Evolutionary conservation across 2,797 vertebrate genomes (phyloP).

Genomic region (Arctocebus calabarensis): DNA sequence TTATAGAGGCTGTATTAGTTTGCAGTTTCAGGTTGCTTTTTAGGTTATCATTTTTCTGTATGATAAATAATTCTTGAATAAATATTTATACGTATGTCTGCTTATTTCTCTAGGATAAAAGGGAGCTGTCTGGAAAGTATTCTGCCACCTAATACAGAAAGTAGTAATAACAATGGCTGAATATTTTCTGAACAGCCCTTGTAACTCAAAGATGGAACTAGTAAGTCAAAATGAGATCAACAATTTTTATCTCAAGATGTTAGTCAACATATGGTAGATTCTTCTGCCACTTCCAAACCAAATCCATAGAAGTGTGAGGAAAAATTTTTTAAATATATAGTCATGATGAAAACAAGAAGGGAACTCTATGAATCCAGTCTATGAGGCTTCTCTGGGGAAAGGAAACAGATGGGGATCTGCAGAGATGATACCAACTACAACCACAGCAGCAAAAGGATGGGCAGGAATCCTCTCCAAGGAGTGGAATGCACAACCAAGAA

Average conservation of each 20-base stretch:
- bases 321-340: background rate
- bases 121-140: no score
- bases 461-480: background rate
- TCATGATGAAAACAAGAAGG: conserved; percentile 43
- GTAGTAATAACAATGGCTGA: no score
- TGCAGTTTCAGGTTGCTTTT: background rate
- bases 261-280: conserved; percentile 25
- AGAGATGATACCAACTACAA: background rate
- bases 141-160: no score
- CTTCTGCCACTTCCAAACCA: background rate
- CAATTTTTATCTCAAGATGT: conserved; percentile 14
- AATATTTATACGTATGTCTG: background rate
- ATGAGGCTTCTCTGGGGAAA: conserved; percentile 31
- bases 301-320: background rate
- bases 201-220: background rate
- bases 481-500: background rate
- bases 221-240: conserved; percentile 4
- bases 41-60: background rate
- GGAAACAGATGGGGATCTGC: conserved; percentile 1
- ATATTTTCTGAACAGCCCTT: no score
- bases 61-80: conserved; percentile 34
- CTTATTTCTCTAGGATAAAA: conserved; percentile 43
- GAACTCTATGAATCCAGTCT: conserved; percentile 18
- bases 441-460: background rate
- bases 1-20: no score